Evolutionary conservation across 2,113 vertebrate genomes (phyloP).

Genomic region (Pteronura brasiliensis): DNA sequence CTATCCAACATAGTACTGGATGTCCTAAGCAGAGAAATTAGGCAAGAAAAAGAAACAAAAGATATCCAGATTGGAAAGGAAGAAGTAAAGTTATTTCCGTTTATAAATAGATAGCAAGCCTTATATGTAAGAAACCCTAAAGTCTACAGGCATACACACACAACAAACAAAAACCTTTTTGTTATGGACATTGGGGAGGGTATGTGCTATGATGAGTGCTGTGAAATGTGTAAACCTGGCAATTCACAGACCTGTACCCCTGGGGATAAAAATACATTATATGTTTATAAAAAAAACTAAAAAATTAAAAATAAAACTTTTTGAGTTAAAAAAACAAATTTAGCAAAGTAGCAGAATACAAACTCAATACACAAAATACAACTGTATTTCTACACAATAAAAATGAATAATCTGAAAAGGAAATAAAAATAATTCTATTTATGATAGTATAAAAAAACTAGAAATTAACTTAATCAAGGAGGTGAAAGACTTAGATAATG

Average conservation of each 20-base stretch:
- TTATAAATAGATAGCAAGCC: not conserved
- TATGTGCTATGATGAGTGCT: too few species aligned
- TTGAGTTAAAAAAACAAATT: not conserved
- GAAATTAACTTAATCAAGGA: not conserved
- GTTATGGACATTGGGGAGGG: too few species aligned
- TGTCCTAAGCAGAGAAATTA: not conserved
- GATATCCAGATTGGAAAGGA: not conserved
- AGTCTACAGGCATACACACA: not conserved
- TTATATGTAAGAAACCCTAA: not conserved
- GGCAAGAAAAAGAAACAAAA: not conserved
- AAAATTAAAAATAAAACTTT: not conserved
- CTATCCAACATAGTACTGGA: not conserved
- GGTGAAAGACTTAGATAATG: not conserved
- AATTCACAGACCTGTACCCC: too few species aligned
- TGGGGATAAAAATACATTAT: too few species aligned
- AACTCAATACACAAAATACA: not conserved
- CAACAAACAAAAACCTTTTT: not conserved
- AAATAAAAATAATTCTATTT: not conserved
- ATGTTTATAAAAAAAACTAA: too few species aligned
- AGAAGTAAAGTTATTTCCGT: not conserved
- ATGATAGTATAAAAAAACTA: not conserved
- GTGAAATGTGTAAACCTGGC: too few species aligned
- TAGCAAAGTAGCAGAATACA: not conserved
- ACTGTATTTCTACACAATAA: not conserved
- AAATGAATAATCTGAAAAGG: not conserved